Conservation (phyloP, 2,797 vertebrate genomes). For the Anguilla obscura region DNA sequence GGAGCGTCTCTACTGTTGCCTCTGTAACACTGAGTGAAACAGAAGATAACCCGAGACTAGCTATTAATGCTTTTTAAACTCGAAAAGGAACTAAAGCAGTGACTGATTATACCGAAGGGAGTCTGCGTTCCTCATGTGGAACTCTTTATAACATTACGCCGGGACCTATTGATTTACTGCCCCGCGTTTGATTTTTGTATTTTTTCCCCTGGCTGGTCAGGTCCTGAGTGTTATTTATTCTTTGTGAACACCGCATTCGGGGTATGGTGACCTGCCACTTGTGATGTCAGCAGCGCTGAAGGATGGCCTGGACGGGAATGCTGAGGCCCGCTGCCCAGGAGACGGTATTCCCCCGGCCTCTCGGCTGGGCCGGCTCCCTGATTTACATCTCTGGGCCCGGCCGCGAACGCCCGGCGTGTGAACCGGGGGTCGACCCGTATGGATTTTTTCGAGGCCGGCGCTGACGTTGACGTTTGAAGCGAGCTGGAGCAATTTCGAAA, state of each 20-base stretch:
- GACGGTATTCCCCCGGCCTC: constrained; percentile 40
- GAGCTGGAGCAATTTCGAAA: too few relatives aligned
- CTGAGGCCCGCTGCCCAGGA: constrained; percentile 25
- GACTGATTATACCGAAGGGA: not conserved
- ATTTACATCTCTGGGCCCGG: constrained; percentile 39
- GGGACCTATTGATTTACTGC: not conserved
- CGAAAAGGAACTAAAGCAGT: not conserved
- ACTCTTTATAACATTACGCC: not conserved
- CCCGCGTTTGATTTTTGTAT: not conserved
- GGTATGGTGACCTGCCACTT: constrained; percentile 33
- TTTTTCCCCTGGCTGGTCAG: not conserved
- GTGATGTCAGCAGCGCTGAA: constrained; percentile 32
- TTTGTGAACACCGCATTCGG: constrained; percentile 30
- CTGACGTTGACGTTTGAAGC: too few relatives aligned
- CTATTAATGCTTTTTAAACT: not conserved
- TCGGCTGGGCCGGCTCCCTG: constrained; percentile 31
- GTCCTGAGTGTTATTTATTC: constrained; percentile 3
- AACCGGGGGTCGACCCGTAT: too few relatives aligned
- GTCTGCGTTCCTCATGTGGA: not conserved
- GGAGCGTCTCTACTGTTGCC: too few relatives aligned
- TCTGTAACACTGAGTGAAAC: not conserved
- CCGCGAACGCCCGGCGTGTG: not conserved
- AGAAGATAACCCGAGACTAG: not conserved
- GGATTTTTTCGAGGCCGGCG: too few relatives aligned
- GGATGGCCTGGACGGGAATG: not conserved